Conservation (phyloP, 1,140 invertebrate genomes). For the Lasaia peninsularis region DNA sequence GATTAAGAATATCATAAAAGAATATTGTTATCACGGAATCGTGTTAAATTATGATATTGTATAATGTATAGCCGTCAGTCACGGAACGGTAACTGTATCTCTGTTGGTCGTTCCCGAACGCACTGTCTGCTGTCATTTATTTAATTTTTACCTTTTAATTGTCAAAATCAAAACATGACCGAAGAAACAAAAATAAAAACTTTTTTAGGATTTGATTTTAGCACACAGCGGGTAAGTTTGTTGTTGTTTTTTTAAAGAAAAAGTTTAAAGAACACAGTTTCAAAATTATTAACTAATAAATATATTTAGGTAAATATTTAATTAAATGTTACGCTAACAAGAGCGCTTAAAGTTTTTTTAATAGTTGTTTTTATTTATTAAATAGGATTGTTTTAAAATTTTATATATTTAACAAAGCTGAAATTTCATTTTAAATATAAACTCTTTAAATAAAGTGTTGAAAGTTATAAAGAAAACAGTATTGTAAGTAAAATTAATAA, state of each 20-base stretch:
- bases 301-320: too few relatives aligned
- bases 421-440: background rate
- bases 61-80: background rate
- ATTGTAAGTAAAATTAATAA: background rate
- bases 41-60: background rate
- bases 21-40: constrained; percentile 4
- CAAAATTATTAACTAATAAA: too few relatives aligned
- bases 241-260: constrained; percentile 4
- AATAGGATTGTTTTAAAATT: too few relatives aligned
- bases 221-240: constrained; percentile 86
- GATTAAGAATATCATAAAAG: constrained; percentile 10
- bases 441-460: background rate
- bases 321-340: too few relatives aligned
- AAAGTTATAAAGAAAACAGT: background rate
- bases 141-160: constrained; percentile 27
- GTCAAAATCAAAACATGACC: constrained; percentile 63
- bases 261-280: constrained; percentile 12
- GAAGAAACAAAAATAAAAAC: constrained; percentile 63
- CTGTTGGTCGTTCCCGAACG: constrained; percentile 43
- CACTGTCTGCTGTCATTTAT: constrained; percentile 22
- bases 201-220: constrained; percentile 88
- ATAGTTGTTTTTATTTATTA: too few relatives aligned
- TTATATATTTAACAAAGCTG: background rate
- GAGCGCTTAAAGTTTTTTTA: too few relatives aligned
- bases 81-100: background rate